Conservation (phyloP, 1,140 invertebrate species). For the Pantala flavescens region DNA sequence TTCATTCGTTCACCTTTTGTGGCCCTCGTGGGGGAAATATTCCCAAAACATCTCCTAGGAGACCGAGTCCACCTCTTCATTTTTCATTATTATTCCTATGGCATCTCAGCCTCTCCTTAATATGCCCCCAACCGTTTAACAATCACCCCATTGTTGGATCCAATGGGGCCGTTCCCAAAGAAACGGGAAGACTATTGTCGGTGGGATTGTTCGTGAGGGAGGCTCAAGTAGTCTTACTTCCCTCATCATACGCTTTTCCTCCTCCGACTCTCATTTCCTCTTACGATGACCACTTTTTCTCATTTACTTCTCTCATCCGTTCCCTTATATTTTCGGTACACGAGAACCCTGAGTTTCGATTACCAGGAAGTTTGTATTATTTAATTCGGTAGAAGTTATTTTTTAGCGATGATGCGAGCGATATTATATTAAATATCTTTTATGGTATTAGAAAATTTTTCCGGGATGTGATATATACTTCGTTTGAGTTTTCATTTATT, state of each 20-base stretch:
- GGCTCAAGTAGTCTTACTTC: neutral
- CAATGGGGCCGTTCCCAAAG: neutral
- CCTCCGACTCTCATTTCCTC: neutral
- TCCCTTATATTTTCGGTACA: too few relatives aligned
- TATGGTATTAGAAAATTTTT: too few relatives aligned
- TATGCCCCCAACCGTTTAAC: neutral
- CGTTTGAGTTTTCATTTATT: too few relatives aligned
- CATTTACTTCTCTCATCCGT: neutral
- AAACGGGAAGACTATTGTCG: constrained; percentile 1
- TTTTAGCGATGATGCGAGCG: too few relatives aligned
- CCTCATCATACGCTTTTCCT: neutral
- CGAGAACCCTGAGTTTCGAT: too few relatives aligned
- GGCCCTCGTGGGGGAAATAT: too few relatives aligned
- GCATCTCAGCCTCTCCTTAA: neutral
- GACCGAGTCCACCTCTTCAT: neutral
- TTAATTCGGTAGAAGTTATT: too few relatives aligned
- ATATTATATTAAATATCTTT: too few relatives aligned
- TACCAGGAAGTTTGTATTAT: too few relatives aligned
- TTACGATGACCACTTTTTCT: neutral
- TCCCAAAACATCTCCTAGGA: too few relatives aligned
- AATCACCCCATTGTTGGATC: constrained; percentile 1
- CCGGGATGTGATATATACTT: too few relatives aligned
- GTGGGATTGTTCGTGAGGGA: neutral
- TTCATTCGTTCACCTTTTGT: too few relatives aligned
- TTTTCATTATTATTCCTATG: neutral